Percentiles rank a stretch among this genome's conserved stretches.
Evolutionary conservation across 2,797 vertebrate species (phyloP).

Genomic region (Champsocephalus esox): DNA sequence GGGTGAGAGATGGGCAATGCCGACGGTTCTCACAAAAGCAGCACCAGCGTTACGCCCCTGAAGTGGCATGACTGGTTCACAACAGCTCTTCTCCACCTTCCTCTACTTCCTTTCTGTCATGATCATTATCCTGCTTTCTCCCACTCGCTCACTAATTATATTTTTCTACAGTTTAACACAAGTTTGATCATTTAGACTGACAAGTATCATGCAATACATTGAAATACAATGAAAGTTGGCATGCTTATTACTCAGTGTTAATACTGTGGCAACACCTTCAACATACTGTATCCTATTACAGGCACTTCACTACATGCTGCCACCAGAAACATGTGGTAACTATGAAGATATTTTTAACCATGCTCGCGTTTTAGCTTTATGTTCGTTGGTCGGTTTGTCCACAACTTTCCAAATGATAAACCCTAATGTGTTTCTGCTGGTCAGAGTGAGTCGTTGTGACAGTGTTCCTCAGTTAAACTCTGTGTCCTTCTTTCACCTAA

Average conservation of each 20-base stretch:
- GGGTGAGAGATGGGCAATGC: slow-evolving; percentile 64
- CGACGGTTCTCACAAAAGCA: slow-evolving; percentile 59
- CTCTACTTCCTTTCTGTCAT: slow-evolving; percentile 8
- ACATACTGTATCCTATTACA: not conserved
- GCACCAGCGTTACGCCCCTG: slow-evolving; percentile 67
- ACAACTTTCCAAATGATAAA: not conserved
- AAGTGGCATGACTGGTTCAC: slow-evolving; percentile 80
- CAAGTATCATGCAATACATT: not conserved
- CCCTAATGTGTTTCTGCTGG: not conserved
- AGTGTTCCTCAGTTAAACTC: slow-evolving; percentile 4
- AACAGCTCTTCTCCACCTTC: slow-evolving; percentile 52
- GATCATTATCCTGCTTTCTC: slow-evolving; percentile 5
- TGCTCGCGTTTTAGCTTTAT: not conserved
- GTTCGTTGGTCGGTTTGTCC: not conserved
- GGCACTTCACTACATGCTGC: not conserved
- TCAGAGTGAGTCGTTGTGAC: slow-evolving; percentile 14
- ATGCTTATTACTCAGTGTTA: slow-evolving; percentile 12
- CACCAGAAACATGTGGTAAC: slow-evolving; percentile 14
- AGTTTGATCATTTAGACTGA: not conserved
- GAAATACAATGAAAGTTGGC: slow-evolving; percentile 4
- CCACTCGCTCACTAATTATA: slow-evolving; percentile 6
- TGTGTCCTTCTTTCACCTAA: slow-evolving; percentile 17
- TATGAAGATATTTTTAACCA: slow-evolving; percentile 1
- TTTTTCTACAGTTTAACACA: not conserved
- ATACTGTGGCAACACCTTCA: slow-evolving; percentile 7